phyloP scores from a whole-genome alignment of 2,797 vertebrate genomes.

The Meriones psammophilus region DNA sequence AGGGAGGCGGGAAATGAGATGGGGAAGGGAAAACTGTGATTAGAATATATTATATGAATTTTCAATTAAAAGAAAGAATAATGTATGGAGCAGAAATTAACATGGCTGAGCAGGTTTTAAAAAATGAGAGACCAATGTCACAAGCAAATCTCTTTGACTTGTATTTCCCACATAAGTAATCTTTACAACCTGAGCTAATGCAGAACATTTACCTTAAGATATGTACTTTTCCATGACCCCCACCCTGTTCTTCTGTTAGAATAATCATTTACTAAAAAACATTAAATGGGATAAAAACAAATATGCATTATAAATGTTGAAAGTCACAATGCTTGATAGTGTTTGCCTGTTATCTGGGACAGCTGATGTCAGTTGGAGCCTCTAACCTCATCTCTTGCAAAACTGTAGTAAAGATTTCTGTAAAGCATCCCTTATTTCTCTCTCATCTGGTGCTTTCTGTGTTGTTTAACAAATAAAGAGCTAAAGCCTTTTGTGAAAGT shows the following conservation, averaged over 20 bases:
- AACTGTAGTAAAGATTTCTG: background rate
- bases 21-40: background rate
- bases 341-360: background rate
- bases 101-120: background rate
- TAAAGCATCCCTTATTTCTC: background rate
- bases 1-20: background rate
- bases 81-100: background rate
- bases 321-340: background rate
- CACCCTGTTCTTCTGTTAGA: background rate
- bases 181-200: background rate
- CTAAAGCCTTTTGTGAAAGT: background rate
- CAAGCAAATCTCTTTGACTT: background rate
- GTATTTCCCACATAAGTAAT: background rate
- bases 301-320: background rate
- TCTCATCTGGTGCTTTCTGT: background rate
- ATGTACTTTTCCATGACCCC: background rate
- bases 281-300: background rate
- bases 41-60: background rate
- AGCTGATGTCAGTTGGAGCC: background rate
- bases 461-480: background rate
- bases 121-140: background rate
- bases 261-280: background rate
- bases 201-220: background rate
- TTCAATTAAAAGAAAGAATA: background rate
- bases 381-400: background rate